These are phyloP conservation scores for Oscheius sp. DNA, from an alignment of 1,140 invertebrate species.

Conservation along the genomic window DNA sequence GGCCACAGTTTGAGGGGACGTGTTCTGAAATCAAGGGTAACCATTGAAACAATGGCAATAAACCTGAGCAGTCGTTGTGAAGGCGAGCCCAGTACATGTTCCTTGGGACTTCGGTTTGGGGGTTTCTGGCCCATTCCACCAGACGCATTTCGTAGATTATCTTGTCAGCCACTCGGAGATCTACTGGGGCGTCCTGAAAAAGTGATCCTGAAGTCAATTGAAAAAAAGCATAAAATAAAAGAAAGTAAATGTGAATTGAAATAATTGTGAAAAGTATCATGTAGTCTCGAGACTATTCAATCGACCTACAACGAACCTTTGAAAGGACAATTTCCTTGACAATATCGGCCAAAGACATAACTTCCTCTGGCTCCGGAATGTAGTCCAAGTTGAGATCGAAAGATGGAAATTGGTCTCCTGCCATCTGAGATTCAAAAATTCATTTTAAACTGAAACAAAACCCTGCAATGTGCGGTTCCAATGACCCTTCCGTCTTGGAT, in stretches of 20 bases:
- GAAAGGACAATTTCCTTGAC: neutral
- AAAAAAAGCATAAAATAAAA: no score
- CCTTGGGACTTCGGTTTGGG: neutral
- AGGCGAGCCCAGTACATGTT: neutral
- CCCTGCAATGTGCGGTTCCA: neutral
- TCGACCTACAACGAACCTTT: neutral
- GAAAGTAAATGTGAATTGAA: no score
- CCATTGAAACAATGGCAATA: neutral
- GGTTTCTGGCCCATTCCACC: neutral
- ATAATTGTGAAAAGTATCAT: no score
- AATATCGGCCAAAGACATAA: neutral
- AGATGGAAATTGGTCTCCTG: neutral
- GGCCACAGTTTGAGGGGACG: neutral
- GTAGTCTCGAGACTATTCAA: no score
- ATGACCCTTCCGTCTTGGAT: neutral
- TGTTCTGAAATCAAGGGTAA: neutral
- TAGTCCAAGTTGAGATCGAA: neutral
- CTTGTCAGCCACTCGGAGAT: neutral
- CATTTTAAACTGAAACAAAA: neutral
- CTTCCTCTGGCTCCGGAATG: neutral
- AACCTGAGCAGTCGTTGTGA: neutral
- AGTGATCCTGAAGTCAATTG: no score
- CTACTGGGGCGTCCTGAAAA: neutral
- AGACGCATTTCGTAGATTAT: slow-evolving; percentile 1
- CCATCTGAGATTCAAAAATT: neutral